These are phyloP conservation scores for Enteromius thamalakanensis DNA, from an alignment of 2,797 vertebrate species.

Conservation along the genomic window DNA sequence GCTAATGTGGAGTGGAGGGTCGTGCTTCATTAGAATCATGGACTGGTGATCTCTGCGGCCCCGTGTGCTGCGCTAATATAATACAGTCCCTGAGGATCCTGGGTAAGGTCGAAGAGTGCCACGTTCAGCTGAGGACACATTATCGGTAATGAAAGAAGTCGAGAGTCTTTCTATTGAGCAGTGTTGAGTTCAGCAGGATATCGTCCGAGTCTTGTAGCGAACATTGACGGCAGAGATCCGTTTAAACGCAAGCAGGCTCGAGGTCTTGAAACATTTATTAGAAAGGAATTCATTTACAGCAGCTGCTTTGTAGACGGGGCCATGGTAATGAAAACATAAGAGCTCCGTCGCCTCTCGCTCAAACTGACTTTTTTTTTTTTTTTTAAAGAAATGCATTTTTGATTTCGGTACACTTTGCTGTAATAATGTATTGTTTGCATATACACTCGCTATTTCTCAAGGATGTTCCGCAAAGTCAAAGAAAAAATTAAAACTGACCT, in stretches of 20 bases:
- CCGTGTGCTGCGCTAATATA: slow-evolving; percentile 1
- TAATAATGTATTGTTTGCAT: neutral
- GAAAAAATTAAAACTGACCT: neutral
- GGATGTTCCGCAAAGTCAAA: neutral
- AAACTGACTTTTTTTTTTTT: neutral
- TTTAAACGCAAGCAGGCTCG: neutral
- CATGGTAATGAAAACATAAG: neutral
- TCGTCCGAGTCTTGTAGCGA: neutral
- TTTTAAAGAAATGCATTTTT: slow-evolving; percentile 1
- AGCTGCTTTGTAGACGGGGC: neutral
- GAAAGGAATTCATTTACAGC: neutral
- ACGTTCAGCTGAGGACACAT: slow-evolving; percentile 1
- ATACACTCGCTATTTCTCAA: neutral
- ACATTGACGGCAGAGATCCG: neutral
- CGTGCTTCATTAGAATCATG: slow-evolving; percentile 28
- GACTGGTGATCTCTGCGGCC: neutral
- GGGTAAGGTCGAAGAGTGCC: neutral
- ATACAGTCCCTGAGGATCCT: neutral
- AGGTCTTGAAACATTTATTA: slow-evolving; percentile 34
- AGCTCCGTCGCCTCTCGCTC: neutral
- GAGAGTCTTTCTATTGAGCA: neutral
- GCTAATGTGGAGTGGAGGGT: slow-evolving; percentile 47
- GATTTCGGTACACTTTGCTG: neutral
- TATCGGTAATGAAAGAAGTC: neutral
- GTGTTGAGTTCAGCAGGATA: neutral